Evolutionary conservation across 2,113 vertebrate genomes (phyloP).

Genomic region (Athene cunicularia): DNA sequence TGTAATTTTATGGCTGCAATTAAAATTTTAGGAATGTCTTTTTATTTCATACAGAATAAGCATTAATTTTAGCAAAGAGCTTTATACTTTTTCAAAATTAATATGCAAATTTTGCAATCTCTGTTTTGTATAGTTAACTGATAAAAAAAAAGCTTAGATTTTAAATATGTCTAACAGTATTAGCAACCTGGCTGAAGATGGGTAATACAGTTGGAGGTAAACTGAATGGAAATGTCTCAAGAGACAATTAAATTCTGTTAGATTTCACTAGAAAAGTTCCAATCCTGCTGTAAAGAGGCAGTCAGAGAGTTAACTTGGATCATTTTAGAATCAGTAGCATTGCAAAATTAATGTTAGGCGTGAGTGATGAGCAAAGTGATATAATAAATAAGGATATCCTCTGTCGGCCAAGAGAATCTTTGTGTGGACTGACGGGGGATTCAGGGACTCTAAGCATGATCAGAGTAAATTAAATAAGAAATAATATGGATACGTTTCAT

Average conservation of each 20-base stretch:
- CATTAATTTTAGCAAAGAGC: background rate
- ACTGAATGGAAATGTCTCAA: background rate
- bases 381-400: background rate
- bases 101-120: background rate
- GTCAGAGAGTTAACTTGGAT: background rate
- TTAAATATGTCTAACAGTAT: background rate
- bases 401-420: background rate
- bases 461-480: constrained; percentile 42
- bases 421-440: background rate
- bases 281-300: background rate
- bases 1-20: background rate
- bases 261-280: background rate
- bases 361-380: background rate
- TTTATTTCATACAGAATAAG: background rate
- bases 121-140: background rate
- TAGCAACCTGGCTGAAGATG: background rate
- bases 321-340: background rate
- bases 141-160: background rate
- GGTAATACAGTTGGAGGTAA: background rate
- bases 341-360: background rate
- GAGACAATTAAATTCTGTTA: background rate
- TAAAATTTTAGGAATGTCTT: background rate
- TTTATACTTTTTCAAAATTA: background rate
- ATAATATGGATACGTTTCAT: background rate
- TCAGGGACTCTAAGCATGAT: background rate